A percentile compares a stretch with the other conserved stretches of the same genome.
Evolutionary conservation across 2,113 vertebrate genomes (phyloP).

Genomic region (Trochalopteron elliotii): DNA sequence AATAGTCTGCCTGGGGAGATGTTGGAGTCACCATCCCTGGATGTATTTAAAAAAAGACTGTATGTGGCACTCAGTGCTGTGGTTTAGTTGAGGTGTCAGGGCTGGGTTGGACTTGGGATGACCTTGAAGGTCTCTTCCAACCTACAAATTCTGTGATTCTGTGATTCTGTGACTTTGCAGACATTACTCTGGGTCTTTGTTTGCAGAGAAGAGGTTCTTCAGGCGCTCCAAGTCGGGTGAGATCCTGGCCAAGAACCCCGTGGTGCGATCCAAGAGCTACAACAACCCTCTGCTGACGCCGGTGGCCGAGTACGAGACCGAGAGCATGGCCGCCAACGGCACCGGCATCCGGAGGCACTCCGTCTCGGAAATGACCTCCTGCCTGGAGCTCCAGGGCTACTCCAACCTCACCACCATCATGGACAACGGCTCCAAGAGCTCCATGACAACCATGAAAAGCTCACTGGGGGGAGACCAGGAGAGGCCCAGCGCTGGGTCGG

Average conservation of each 20-base stretch:
- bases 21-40: too few relatives aligned
- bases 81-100: too few relatives aligned
- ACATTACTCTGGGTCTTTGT: not conserved
- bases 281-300: conserved; percentile 92
- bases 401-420: conserved; percentile 63
- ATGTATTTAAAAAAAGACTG: too few relatives aligned
- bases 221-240: conserved; percentile 75
- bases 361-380: conserved; percentile 90
- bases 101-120: too few relatives aligned
- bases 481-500: not conserved
- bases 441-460: conserved; percentile 3
- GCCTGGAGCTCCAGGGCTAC: conserved; percentile 81
- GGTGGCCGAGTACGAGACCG: conserved; percentile 84
- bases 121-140: too few relatives aligned
- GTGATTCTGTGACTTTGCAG: not conserved
- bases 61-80: too few relatives aligned
- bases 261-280: conserved; percentile 94
- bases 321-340: conserved; percentile 62
- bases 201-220: conserved; percentile 85
- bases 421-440: conserved; percentile 65
- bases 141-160: too few relatives aligned
- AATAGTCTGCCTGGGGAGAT: too few relatives aligned
- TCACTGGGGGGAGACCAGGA: conserved; percentile 20
- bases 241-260: conserved; percentile 82
- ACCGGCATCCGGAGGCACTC: conserved; percentile 86